Percentiles rank a stretch among this genome's conserved stretches.
Evolutionary conservation across 2,888 invertebrate genomes (phyloP).

Genomic region (Pherbina coryleti): DNA sequence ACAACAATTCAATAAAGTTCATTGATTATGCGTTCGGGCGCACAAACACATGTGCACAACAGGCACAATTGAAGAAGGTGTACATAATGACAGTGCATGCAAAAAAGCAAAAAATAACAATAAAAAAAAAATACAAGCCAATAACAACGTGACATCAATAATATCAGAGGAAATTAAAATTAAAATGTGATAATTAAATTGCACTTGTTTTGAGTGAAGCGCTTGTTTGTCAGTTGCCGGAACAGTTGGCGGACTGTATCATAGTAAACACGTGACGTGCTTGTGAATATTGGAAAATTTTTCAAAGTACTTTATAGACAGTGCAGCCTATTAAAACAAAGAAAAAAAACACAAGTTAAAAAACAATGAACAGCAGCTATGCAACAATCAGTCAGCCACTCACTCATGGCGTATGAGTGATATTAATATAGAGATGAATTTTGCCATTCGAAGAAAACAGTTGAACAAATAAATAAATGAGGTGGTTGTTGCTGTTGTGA

Average conservation of each 20-base stretch:
- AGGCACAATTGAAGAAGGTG: background rate
- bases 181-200: slow-evolving; percentile 38
- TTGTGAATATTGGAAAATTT: no score
- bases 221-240: background rate
- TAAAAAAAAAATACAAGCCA: slow-evolving; percentile 10
- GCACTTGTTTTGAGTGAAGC: slow-evolving; percentile 17
- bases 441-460: no score
- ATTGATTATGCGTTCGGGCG: background rate
- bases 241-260: background rate
- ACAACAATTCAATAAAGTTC: slow-evolving; percentile 16
- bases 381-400: no score
- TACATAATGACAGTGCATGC: slow-evolving; percentile 8
- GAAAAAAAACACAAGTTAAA: background rate
- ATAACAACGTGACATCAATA: slow-evolving; percentile 19
- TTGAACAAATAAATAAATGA: no score
- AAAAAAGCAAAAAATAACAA: background rate
- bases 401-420: no score
- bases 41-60: background rate
- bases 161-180: slow-evolving; percentile 23
- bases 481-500: no score
- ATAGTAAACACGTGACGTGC: no score
- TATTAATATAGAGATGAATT: no score
- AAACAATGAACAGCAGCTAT: no score
- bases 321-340: no score
- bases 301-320: no score